phyloP scores from a whole-genome alignment of 1,140 invertebrate species.

The Aphaenogaster ashmeadi region DNA sequence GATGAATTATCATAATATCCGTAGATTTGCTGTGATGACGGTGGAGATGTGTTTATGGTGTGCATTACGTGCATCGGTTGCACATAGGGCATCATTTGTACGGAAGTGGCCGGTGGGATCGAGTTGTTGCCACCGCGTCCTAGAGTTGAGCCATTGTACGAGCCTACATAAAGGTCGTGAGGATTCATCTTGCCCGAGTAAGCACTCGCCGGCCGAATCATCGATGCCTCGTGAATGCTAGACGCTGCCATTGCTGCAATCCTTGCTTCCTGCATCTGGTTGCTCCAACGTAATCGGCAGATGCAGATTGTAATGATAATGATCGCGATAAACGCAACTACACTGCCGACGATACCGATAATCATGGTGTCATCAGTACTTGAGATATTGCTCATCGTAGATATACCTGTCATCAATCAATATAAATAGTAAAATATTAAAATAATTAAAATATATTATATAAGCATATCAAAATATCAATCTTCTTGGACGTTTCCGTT shows the following conservation, averaged over 20 bases:
- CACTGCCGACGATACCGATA: slow-evolving; percentile 96
- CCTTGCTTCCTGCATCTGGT: slow-evolving; percentile 79
- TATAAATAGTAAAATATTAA: neutral
- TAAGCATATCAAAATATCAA: too few species aligned
- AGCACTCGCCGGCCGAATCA: slow-evolving; percentile 82
- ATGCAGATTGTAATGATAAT: slow-evolving; percentile 96
- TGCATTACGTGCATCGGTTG: slow-evolving; percentile 82
- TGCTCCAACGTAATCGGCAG: slow-evolving; percentile 88
- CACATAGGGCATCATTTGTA: slow-evolving; percentile 84
- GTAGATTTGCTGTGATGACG: slow-evolving; percentile 81
- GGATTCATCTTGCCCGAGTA: slow-evolving; percentile 84
- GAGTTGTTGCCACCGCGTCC: slow-evolving; percentile 76
- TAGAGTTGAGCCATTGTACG: slow-evolving; percentile 84
- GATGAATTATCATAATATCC: slow-evolving; percentile 84
- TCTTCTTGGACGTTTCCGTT: too few species aligned
- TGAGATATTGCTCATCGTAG: slow-evolving; percentile 86
- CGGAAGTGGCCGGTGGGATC: slow-evolving; percentile 73
- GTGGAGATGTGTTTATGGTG: slow-evolving; percentile 67
- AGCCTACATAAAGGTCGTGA: slow-evolving; percentile 83
- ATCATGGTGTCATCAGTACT: slow-evolving; percentile 96
- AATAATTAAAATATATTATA: too few species aligned
- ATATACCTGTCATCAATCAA: slow-evolving; percentile 80
- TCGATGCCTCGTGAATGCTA: slow-evolving; percentile 84
- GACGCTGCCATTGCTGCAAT: slow-evolving; percentile 83
- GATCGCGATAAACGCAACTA: slow-evolving; percentile 96